Base-by-base conservation (phyloP, 1,140 invertebrate genomes). In the Pseudomyrmex dendroicus region DNA sequence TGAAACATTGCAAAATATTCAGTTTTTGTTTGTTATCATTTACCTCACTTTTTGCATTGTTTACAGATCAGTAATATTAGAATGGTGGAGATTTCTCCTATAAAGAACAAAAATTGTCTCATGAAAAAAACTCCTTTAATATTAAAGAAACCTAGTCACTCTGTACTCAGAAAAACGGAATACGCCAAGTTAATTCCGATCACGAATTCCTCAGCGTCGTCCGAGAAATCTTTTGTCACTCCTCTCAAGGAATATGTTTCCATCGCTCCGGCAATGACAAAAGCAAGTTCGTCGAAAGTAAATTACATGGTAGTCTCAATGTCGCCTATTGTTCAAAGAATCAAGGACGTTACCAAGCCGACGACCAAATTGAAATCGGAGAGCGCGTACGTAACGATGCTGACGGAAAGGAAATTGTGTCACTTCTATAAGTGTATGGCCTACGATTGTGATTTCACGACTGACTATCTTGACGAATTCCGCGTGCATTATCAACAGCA, bases 401-500 rank as follows among this genome's bases (percentile, higher is more conserved):
- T 94, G 1, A 85, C 87, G 4, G 73, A 85, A 0, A 61, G 82
- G 0, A 95, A 94, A 57, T 74, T 95, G 3, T 76, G 83, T 22
- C 91, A 95, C 15, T 88, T 96, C 7, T 96, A 95, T 77, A 96
- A 96, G 83, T 96, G 96, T 82, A 96, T 96, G 94, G 91, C 86
- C 4, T 91, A 90, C 15, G 86, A 91, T 17, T 96, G 96, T 87
- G 90, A 88, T 15, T 96, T 93, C 70, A 93, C 94, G 0, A 95
- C 94, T 0, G 94, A 94, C 46, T 84, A 76, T 0, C 66, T 89
- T 0, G 77, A 90, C 0, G 52, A 89, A 0, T 95, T 95, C 74
- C 84, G 90, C 1, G 63, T 86, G 1, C 96, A 96, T 88, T 92
- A 94, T 46, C 68, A 86, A 5, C 50, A 87, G 8, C 95, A 96